Evolutionary conservation across 2,113 vertebrate species (phyloP), one percentile per base, ranked within the genome.

Genomic region (Oplegnathus fasciatus): DNA sequence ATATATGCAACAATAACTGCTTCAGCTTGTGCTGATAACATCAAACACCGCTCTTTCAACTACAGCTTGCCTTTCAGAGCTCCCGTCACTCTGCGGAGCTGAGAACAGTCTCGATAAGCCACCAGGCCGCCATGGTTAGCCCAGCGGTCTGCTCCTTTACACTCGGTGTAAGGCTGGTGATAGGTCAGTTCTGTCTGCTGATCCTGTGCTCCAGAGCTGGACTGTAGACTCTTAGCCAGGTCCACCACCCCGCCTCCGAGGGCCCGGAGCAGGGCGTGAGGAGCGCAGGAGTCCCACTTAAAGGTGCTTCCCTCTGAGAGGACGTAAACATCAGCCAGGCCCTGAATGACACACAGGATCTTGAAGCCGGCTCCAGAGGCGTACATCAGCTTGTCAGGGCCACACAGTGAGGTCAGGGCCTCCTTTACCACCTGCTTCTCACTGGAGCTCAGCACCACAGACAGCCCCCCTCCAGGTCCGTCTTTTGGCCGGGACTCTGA

Each of bases 301-400:
- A 95, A 97, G 75, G 95, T 96, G 91, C 93, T 96, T 30, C 94
- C 94, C 87, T 96, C 95, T 0, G 96, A 97, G 55, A 97, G 92
- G 64, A 97, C 80, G 1, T 95, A 96, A 44, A 93, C 82, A 0
- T 96, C 95, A 0, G 93, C 95, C 70, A 95, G 88, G 52, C 96
- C 95, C 89, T 95, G 93, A 68, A 95, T 94, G 32, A 97, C 91
- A 0, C 96, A 97, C 64, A 96, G 92, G 88, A 96, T 91, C 91
- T 96, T 96, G 91, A 95, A 97, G 6, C 96, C 96, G 0, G 96
- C 94, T 0, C 96, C 95, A 0, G 94, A 96, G 0, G 94, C 96
- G 11, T 94, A 96, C 78, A 69, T 93, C 67, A 97, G 89, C 44
- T 40, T 80, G 15, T 84, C 91, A 0, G 91, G 82, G 9, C 91